Evolutionary conservation across 1,140 invertebrate species (phyloP), one percentile per base, ranked within the genome.

Genomic region (Macrosteles quadrilineatus): DNA sequence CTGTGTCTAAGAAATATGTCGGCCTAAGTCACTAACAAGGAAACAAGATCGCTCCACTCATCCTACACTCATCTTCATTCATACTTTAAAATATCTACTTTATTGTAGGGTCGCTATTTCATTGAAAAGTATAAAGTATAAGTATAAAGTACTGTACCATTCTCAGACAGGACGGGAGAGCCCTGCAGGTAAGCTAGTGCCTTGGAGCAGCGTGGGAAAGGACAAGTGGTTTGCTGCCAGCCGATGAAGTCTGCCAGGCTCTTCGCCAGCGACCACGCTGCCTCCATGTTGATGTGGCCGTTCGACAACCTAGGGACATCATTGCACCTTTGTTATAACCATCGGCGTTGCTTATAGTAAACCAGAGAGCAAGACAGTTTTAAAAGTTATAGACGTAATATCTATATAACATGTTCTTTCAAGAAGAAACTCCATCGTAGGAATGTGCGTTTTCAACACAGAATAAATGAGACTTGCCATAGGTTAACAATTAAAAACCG

Each of bases 331-430:
- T 85, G 30, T 85, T 81, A 75, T 91, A 86, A 75, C 91, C 91
- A n/a, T 73, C 91, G 90, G 80, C 91, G 94, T 79, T 93, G 94
- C 81, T 94, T 94, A 77, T 91, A 90, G 81, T 94, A 94, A 81
- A 95, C 95, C 73, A 95, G 90, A 81, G 94, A 91, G 43, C 92
- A 92, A 82, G 93, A 93, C 67, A 88, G 87, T 73, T 93, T 82
- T 78, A 91, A 93, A 78, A 50, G n/a, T 43, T 43, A 43, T 43
- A 11, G 9, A 43, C n/a, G n/a, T 43, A 11, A 11, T 43, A 11
- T 43, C 40, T 43, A 43, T n/a, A 43, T 11, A 43, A 43, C n/a
- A 11, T 43, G 40, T 43, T 43, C 9, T n/a, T 43, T 43, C n/a
- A 11, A 11, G 40, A 11, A 43, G n/a, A 9, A 43, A n/a, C n/a